These are phyloP conservation scores for Actenoides hombroni DNA, from an alignment of 2,113 vertebrate genomes.

Conservation along the genomic window DNA sequence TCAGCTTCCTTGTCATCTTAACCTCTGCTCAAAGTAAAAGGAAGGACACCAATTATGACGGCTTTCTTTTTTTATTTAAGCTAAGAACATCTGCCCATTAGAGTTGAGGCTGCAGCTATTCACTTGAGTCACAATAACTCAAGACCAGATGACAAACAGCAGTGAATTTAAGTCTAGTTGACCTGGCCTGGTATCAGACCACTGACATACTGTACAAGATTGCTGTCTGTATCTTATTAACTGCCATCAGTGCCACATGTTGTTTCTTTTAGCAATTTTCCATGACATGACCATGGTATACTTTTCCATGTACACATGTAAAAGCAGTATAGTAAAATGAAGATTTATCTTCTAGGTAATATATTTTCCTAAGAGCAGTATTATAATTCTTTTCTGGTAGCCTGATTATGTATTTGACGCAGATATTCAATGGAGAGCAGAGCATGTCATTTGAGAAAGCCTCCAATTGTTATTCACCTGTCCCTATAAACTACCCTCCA, in stretches of 20 bases:
- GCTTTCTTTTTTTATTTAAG: not conserved
- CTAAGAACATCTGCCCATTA: not conserved
- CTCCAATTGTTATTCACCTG: not conserved
- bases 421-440: not conserved
- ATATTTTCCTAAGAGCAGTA: not conserved
- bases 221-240: not conserved
- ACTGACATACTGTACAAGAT: not conserved
- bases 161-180: not conserved
- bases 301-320: not conserved
- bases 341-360: not conserved
- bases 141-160: not conserved
- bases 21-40: not conserved
- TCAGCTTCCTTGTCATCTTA: not conserved
- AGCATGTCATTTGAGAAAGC: not conserved
- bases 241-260: not conserved
- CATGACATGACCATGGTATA: not conserved
- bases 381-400: not conserved
- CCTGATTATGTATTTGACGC: not conserved
- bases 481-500: not conserved
- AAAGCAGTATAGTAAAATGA: not conserved
- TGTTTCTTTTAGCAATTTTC: not conserved
- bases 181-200: not conserved
- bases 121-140: not conserved
- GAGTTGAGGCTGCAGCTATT: not conserved
- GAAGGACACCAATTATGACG: not conserved